Evolutionary conservation across 2,888 invertebrate species (phyloP), one percentile per base, ranked within the genome.

Genomic region (Cheilosia soror): DNA sequence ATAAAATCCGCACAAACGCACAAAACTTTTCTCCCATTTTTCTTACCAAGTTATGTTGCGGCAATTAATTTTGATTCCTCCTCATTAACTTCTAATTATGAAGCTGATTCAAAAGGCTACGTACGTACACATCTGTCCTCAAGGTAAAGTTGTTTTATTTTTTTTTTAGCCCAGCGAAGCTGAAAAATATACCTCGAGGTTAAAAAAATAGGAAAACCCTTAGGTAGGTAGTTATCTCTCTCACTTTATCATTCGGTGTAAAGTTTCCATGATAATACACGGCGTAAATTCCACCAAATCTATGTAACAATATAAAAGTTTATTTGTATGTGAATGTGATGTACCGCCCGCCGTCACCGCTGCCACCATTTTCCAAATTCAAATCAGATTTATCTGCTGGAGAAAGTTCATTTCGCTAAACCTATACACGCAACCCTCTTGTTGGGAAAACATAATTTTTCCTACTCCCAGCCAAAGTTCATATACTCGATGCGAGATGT

Each of bases 21-120:
- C 37, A 0, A 5, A 57, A 78, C 42, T 7, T 68, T 63, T 73
- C 25, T 29, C 20, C 53, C 68, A 44, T 66, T 71, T 82, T 71
- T 60, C 47, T 63, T 37, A 37, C 73, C 72, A 83, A 68, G 78
- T 73, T 78, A 55, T 77, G 77, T 55, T 65, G 72, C 66, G 78
- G 55, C 82, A 83, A 83, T 83, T 83, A 83, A 83, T 83, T 78
- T 78, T 51, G 78, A 68, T 78, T 73, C 57, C 78, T 78, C 73
- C 78, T 83, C 73, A 83, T 83, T 83, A 78, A 83, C 78, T 83
- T 83, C 73, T 73, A 83, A 83, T 83, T 78, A 73, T 57, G 73
- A 83, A 73, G 51, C 73, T 63, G 78, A 78, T 73, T 72, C 63
- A 68, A 68, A 63, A 63, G 37, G 47, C 72, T 47, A 51, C 57